phyloP scores from a whole-genome alignment of 35 echinoderm and acorn worm species.

The Stichopus chloronotus region DNA sequence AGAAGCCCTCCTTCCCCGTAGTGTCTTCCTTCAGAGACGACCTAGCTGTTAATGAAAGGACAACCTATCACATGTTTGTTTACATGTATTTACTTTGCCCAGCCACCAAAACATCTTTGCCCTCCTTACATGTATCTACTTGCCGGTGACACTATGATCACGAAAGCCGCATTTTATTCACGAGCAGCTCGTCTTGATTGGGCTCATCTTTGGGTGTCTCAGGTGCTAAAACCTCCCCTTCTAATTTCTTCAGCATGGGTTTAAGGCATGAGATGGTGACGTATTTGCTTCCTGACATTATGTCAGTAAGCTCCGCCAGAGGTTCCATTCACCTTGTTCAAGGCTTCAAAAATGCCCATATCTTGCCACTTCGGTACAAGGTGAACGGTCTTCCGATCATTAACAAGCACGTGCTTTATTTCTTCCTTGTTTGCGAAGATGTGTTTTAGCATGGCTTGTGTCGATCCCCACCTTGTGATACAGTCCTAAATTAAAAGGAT shows the following conservation, averaged over 20 bases:
- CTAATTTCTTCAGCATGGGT: neutral
- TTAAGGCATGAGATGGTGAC: slow-evolving; percentile 35
- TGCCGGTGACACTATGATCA: neutral
- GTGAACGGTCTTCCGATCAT: slow-evolving; percentile 43
- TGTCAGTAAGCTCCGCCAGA: slow-evolving; percentile 59
- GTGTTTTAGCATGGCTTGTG: slow-evolving; percentile 43
- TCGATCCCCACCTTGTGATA: slow-evolving; percentile 59
- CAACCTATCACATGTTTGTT: neutral
- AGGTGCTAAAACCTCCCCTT: neutral
- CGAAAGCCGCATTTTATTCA: neutral
- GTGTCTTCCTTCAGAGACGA: neutral
- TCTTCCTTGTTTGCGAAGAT: slow-evolving; percentile 48
- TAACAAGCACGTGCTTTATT: slow-evolving; percentile 37
- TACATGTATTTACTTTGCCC: neutral
- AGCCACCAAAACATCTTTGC: neutral
- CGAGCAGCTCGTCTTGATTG: neutral
- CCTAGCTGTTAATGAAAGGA: neutral
- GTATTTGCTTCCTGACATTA: slow-evolving; percentile 60
- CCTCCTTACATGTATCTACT: neutral
- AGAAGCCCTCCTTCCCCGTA: neutral
- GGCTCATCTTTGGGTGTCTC: neutral
- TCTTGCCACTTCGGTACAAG: slow-evolving; percentile 56
- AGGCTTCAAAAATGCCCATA: slow-evolving; percentile 19
- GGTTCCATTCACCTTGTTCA: slow-evolving; percentile 50
- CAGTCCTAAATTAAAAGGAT: slow-evolving; percentile 44